Base-by-base conservation (phyloP, 1,140 invertebrate genomes). In the Heliconius nattereri region DNA sequence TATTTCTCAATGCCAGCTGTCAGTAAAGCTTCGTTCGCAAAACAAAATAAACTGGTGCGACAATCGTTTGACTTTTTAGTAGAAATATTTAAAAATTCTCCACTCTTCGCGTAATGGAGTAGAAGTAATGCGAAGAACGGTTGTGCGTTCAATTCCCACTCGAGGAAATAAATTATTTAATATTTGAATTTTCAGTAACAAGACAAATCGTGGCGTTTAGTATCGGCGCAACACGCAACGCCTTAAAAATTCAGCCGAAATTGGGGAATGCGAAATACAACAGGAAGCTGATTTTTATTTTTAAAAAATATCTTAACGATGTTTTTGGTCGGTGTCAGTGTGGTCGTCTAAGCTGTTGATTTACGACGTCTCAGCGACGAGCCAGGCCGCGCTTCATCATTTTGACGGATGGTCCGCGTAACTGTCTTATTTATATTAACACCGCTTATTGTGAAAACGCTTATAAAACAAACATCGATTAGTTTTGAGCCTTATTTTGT, bases 361-460 rank as follows among this genome's bases (percentile, higher is more conserved):
- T 76, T 49, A 76, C 71, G 74, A 73, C 19, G 75, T 70, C 75
- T 26, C 57, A 26, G 8, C 29, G 32, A 32, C 37, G 75, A 29
- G 54, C 54, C 52, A 60, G 70, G 26, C 60, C 13, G 52, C 70
- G 52, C 37, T 73, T 54, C 40, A 73, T 76, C 79, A 80, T 73
- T 35, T 26, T 77, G 75, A 80, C 40, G 75, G 71, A 80, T 52
- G 75, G 52, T 75, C 13, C 37, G 32, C 52, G 66, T 52, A 20
- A 40, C 71, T 76, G 74, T 49, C 26, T 70, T 80, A 80, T 80
- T 78, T 73, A 60, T 29, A 66, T 26, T 66, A 66, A 66, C 60
- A 66, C 60, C 23, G 26, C 6, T 66, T 66, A 66, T 66, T 66
- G 60, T 66, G 26, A 66, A 60, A 29, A 29, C 60, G 60, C 13